Evolutionary conservation across 1,140 invertebrate genomes (phyloP), one percentile per base, ranked within the genome.

Genomic region (Drosophila yakuba): DNA sequence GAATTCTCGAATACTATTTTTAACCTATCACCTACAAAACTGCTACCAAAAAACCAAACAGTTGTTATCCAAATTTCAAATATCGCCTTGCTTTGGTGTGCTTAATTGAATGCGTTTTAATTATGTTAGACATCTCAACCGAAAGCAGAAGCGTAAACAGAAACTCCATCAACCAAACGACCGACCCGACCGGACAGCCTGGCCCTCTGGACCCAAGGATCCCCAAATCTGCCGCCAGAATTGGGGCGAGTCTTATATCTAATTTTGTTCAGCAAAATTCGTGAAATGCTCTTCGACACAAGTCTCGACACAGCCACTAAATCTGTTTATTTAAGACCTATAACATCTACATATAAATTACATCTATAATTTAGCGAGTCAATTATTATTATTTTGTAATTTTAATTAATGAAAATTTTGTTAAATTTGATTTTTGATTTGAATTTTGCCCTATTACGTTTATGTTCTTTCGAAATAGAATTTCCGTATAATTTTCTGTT

Each of bases 91-190:
- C 84, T 84, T 89, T 89, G 84, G 84, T 89, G 84, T 89, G 73
- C 74, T 89, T 89, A 89, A 89, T 89, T 89, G 66, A 89, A 89
- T 89, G 68, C 68, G 85, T 89, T 89, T 89, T 89, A 89, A 89
- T 89, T 89, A 89, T 80, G 54, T 89, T 78, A 72, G 52, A 86
- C 83, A 89, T 89, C 84, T 90, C 84, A 84, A 84, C 77, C 80
- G 82, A 84, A 71, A 74, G 84, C 67, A 74, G 71, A 55, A 76
- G 66, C 32, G 62, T 69, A 56, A 74, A 39, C 52, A 59, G 23
- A 56, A 63, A 61, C 56, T 41, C 12, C 38, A 68, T 36, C 61
- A 32, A 43, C 45, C 15, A 25, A 51, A 35, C 48, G 54, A 78
- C 74, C 41, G 54, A 55, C 56, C 12, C 41, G 54, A 55, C 56